These are phyloP conservation scores for Dyspetes luteomarginatus DNA, from an alignment of 2,888 invertebrate genomes.

Conservation along the genomic window DNA sequence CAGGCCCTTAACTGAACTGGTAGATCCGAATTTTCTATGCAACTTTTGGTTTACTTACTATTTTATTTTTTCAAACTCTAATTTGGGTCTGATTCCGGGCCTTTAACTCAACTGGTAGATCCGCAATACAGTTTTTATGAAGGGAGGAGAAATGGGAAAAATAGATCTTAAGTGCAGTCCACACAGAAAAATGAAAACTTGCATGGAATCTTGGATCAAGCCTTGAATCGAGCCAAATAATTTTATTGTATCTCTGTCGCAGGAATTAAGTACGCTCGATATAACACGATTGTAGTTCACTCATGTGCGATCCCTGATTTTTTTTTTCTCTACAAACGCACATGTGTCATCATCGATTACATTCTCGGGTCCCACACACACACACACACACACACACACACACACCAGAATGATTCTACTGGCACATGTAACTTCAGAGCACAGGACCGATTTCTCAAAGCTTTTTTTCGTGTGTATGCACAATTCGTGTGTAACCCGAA, in stretches of 20 bases:
- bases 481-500: slow-evolving; percentile 56
- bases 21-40: no score
- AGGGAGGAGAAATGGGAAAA: no score
- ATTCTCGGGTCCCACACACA: slow-evolving; percentile 19
- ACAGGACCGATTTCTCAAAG: no score
- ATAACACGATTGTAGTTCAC: slow-evolving; percentile 62
- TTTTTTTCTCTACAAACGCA: slow-evolving; percentile 33
- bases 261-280: slow-evolving; percentile 61
- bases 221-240: no score
- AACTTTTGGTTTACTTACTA: neutral
- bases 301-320: slow-evolving; percentile 63
- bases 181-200: no score
- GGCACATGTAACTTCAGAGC: slow-evolving; percentile 21
- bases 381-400: neutral
- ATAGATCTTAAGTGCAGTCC: no score
- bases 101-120: no score
- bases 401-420: neutral
- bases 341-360: slow-evolving; percentile 50
- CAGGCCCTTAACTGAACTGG: no score
- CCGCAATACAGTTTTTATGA: no score
- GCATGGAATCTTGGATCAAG: no score
- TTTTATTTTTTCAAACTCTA: neutral
- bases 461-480: neutral
- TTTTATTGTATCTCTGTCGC: slow-evolving; percentile 41
- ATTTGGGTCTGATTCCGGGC: no score